Base-by-base conservation (phyloP, 2,888 invertebrate species). In the Scaptomyza cyrtandrae region DNA sequence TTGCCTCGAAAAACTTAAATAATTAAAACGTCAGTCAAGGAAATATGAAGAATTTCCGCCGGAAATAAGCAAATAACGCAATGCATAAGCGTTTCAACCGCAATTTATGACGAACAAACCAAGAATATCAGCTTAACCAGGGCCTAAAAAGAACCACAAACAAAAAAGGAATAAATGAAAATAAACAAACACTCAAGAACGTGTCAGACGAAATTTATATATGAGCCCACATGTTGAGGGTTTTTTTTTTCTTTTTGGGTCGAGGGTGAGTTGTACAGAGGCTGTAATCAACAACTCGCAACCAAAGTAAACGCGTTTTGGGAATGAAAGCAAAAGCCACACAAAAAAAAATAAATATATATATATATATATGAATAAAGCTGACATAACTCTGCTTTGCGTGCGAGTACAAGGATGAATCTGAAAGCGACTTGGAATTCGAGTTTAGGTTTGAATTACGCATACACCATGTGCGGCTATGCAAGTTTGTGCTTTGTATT, bases 321-420 rank as follows among this genome's bases (percentile, higher is more conserved):
- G 65, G 71, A 59, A 53, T 10, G 19, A 29, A 11, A 11, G 29
- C 11, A 43, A 50, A 43, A 54, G 58, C 16, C 43, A 54, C 13
- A 60, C 52, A 56, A 27, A 46, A 19, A 44, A n/a, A 35, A 5
- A 52, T 44, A 48, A 33, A 63, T 45, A 27, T 7, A 29, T 29
- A 10, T 7, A 29, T 29, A 10, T 33, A 53, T 43, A 29, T 5
- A 19, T 29, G 46, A 24, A 29, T 48, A 64, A 53, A 41, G 63
- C 31, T 44, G 45, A 75, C 66, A 83, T 69, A 86, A 86, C 83
- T 83, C 80, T 71, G 54, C 78, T 68, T 78, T 78, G 69, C 67
- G 60, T 64, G 57, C 56, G 19, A 35, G 43, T 37, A 29, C 59
- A 58, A 66, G 68, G 66, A 84, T 73, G 69, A 80, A 85, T 75